A percentile compares a stretch with the other conserved stretches of the same genome.
Conservation (phyloP, 2,888 invertebrate species). For the Cheilosia vernalis region DNA sequence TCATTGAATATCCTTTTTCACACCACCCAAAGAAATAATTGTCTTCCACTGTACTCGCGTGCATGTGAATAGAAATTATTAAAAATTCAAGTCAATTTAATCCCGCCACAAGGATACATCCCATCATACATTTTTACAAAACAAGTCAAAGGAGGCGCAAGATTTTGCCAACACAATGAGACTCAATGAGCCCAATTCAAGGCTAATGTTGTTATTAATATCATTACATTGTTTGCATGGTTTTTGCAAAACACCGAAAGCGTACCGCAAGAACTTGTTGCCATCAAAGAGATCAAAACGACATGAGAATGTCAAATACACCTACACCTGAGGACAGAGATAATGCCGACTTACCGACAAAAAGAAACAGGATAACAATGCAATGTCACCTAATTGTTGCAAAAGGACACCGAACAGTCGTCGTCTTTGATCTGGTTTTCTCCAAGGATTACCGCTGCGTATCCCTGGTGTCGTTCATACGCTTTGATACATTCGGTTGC, state of each 20-base stretch:
- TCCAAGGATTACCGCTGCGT: slow-evolving; percentile 54
- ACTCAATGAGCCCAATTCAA: slow-evolving; percentile 62
- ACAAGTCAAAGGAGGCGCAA: slow-evolving; percentile 54
- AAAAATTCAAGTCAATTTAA: slow-evolving; percentile 24
- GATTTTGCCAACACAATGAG: slow-evolving; percentile 62
- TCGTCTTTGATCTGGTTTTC: slow-evolving; percentile 53
- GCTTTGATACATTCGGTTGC: slow-evolving; percentile 20
- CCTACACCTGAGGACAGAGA: background rate
- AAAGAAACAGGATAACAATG: slow-evolving; percentile 56
- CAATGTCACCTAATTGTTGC: slow-evolving; percentile 65
- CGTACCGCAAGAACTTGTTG: slow-evolving; percentile 58
- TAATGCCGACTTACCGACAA: slow-evolving; percentile 14
- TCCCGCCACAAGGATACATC: slow-evolving; percentile 33
- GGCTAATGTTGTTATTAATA: slow-evolving; percentile 66
- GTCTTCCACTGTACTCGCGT: background rate
- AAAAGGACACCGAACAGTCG: slow-evolving; percentile 25
- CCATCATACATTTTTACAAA: background rate
- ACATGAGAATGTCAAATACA: slow-evolving; percentile 2
- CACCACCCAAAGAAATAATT: slow-evolving; percentile 21
- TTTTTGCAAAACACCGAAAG: slow-evolving; percentile 38
- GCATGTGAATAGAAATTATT: slow-evolving; percentile 26
- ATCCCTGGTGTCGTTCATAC: background rate
- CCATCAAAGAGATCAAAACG: slow-evolving; percentile 23
- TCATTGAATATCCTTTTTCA: slow-evolving; percentile 61
- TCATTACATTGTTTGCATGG: slow-evolving; percentile 55